These are phyloP conservation scores for Nomada fucata DNA, from an alignment of 2,888 invertebrate genomes.

Conservation along the genomic window DNA sequence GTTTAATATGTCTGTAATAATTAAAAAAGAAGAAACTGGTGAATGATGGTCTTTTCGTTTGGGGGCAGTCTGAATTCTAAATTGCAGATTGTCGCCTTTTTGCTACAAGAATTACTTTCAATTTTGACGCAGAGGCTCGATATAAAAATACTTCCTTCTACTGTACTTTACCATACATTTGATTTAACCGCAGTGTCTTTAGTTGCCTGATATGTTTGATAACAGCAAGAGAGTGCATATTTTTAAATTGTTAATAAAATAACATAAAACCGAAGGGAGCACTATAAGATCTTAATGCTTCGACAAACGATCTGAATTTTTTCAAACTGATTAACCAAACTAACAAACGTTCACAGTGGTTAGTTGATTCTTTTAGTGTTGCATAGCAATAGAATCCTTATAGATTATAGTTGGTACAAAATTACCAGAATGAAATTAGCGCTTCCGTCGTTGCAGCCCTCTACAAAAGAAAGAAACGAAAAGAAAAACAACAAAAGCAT, in stretches of 20 bases:
- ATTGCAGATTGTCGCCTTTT: neutral
- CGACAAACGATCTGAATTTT: neutral
- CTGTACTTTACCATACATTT: constrained; percentile 38
- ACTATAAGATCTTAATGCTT: constrained; percentile 39
- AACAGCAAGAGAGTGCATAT: constrained; percentile 38
- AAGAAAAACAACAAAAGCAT: neutral
- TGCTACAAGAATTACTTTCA: neutral
- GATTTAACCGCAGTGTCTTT: constrained; percentile 70
- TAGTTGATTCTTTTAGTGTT: constrained; percentile 55
- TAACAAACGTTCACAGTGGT: constrained; percentile 61
- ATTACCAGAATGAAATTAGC: constrained; percentile 44
- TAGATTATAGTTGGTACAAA: constrained; percentile 31
- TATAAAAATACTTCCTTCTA: constrained; percentile 24
- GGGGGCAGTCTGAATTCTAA: neutral
- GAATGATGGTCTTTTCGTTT: constrained; percentile 10
- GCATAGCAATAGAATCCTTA: neutral
- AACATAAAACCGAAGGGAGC: constrained; percentile 52
- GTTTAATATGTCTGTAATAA: neutral
- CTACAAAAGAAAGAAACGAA: neutral
- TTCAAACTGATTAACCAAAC: constrained; percentile 10
- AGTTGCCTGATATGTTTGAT: constrained; percentile 64
- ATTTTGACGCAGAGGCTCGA: neutral
- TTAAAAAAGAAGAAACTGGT: neutral
- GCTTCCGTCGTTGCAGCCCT: constrained; percentile 54
- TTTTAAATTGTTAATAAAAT: constrained; percentile 22